Percentiles rank a stretch among this genome's conserved stretches.
Conservation (phyloP, 2,888 invertebrate genomes). For the Hirtodrosophila trivittata region DNA sequence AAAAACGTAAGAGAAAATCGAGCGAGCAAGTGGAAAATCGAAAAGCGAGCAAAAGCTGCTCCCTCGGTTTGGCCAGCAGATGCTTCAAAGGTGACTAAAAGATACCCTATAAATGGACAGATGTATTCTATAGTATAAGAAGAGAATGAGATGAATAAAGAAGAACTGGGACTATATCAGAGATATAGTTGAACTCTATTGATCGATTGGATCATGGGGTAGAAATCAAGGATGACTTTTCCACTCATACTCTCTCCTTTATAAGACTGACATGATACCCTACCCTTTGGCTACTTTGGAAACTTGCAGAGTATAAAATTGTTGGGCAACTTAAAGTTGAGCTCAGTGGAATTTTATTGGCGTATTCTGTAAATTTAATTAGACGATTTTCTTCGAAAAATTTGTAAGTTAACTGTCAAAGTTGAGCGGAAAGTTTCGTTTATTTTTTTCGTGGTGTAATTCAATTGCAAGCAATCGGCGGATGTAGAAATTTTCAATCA, state of each 20-base stretch:
- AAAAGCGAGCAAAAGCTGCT: slow-evolving; percentile 19
- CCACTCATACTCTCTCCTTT: neutral
- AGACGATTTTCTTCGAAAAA: slow-evolving; percentile 30
- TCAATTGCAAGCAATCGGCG: slow-evolving; percentile 54
- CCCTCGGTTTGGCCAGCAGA: no score
- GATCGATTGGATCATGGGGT: no score
- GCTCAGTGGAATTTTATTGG: slow-evolving; percentile 13
- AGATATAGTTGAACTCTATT: no score
- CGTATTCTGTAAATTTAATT: slow-evolving; percentile 56
- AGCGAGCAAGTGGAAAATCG: slow-evolving; percentile 57
- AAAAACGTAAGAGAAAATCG: slow-evolving; percentile 21
- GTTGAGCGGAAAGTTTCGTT: slow-evolving; percentile 26
- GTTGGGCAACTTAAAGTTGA: slow-evolving; percentile 12
- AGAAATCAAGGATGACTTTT: no score
- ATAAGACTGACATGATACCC: neutral
- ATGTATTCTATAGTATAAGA: no score
- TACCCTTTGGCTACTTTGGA: neutral
- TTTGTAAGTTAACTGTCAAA: slow-evolving; percentile 33
- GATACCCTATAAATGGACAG: no score
- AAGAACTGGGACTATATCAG: no score
- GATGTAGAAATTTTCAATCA: slow-evolving; percentile 72
- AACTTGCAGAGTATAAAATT: neutral
- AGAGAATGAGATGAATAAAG: no score
- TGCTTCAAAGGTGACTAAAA: no score
- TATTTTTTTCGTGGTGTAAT: slow-evolving; percentile 33